Percentiles rank a stretch among this genome's conserved stretches.
These are phyloP conservation scores for Xylota sylvarum DNA, from an alignment of 2,888 invertebrate species.

Conservation along the genomic window DNA sequence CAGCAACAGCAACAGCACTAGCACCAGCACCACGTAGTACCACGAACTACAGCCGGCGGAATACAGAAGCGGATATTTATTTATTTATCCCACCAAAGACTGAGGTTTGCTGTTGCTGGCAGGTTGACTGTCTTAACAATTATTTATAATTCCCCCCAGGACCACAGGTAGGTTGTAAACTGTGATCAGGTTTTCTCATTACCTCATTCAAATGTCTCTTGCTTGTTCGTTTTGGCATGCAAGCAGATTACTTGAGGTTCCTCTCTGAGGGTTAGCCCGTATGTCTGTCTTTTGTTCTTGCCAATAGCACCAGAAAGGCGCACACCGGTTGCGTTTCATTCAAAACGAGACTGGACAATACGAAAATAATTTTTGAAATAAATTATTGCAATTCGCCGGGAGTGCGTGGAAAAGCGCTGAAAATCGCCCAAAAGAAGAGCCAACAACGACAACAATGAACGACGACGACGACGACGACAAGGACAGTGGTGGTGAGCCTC, in stretches of 20 bases:
- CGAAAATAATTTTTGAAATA: constrained; percentile 79
- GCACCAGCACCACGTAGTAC: no score
- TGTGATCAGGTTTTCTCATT: constrained; percentile 77
- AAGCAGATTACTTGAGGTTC: constrained; percentile 71
- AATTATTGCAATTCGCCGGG: constrained; percentile 77
- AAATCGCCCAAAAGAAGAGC: constrained; percentile 67
- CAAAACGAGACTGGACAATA: constrained; percentile 78
- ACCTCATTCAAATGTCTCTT: constrained; percentile 78
- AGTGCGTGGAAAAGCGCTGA: constrained; percentile 74
- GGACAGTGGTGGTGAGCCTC: constrained; percentile 12
- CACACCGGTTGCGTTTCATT: constrained; percentile 68
- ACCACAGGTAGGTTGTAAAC: constrained; percentile 72
- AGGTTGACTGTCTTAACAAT: constrained; percentile 77
- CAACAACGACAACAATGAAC: constrained; percentile 59
- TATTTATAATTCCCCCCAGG: constrained; percentile 76
- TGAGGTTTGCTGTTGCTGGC: constrained; percentile 64
- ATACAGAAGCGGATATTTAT: constrained; percentile 60
- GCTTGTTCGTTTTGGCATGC: constrained; percentile 75
- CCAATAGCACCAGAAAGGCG: constrained; percentile 59
- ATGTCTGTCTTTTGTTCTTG: constrained; percentile 69
- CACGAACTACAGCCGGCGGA: no score
- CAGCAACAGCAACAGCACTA: no score
- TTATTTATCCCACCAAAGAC: constrained; percentile 39
- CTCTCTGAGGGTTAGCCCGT: background rate
- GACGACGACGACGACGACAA: constrained; percentile 25